A percentile compares a stretch with the other conserved stretches of the same genome.
These are phyloP conservation scores for Malurus cyaneus DNA, from an alignment of 2,113 vertebrate species.

Conservation along the genomic window DNA sequence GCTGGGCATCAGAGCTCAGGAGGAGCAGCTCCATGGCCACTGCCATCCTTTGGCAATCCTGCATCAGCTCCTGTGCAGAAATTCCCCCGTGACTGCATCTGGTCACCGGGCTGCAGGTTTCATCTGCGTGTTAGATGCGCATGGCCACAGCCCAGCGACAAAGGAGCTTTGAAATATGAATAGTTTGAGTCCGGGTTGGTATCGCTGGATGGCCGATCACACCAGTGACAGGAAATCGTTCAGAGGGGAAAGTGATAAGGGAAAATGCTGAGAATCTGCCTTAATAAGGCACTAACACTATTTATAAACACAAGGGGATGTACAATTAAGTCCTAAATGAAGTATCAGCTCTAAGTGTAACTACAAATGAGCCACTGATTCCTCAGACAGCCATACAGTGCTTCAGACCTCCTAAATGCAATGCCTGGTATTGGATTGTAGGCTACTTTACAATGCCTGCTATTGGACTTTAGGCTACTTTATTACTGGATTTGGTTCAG, in stretches of 20 bases:
- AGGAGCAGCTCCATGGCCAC: neutral
- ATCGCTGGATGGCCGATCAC: neutral
- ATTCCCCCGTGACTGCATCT: neutral
- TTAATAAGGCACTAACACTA: conserved; percentile 4
- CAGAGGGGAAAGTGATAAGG: neutral
- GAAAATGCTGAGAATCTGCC: neutral
- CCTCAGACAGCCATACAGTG: neutral
- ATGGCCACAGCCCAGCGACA: neutral
- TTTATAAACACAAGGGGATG: conserved; percentile 4
- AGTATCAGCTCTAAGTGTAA: neutral
- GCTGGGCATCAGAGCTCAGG: neutral
- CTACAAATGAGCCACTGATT: conserved; percentile 6
- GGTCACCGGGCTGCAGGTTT: neutral
- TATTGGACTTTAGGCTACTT: neutral
- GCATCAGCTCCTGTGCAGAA: neutral
- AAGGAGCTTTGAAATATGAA: neutral
- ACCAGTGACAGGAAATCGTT: neutral
- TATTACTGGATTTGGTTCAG: neutral
- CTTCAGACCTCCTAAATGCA: neutral
- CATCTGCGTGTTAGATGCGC: neutral
- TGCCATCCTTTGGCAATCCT: neutral
- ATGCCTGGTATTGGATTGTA: neutral
- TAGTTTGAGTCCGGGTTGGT: neutral
- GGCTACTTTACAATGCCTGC: neutral
- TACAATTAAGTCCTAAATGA: conserved; percentile 15